Evolutionary conservation across 2,797 vertebrate genomes (phyloP), one percentile per base, ranked within the genome.

Genomic region (Tarsius wallacei): DNA sequence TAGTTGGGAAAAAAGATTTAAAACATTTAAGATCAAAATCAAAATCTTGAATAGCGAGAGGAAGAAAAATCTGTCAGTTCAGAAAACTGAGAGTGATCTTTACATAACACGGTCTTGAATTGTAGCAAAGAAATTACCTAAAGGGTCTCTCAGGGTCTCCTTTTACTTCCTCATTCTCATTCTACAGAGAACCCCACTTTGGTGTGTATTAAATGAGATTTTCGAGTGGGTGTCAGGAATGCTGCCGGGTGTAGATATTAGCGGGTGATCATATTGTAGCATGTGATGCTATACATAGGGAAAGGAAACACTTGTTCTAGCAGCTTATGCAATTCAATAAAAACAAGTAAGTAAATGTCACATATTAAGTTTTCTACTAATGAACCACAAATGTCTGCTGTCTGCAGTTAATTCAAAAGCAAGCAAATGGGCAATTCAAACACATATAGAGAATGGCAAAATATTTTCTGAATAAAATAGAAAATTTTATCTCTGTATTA

Each of bases 1-100:
- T 81, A 80, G n/a, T 70, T 81, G 7, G 22, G 8, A 86, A 96
- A 78, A 42, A 36, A 64, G 14, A 61, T 87, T 80, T 64, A 63
- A 95, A 96, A 64, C 78, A 24, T 76, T 94, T 89, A 36, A 28
- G 36, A 73, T 92, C 73, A 90, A 92, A 97, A 97, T 94, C 14
- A 93, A 36, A 68, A 87, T 82, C 64, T 83, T 47, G 26, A 87
- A 87, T 71, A 80, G 49, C n/a, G 24, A 88, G 63, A 90, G 22
- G 10, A 71, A 57, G 55, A 84, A 90, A 91, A 94, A 76, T 59
- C 11, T 57, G 55, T 28, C 85, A 59, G 3, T 68, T 31, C 51
- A 73, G 21, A 86, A 90, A 90, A 76, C 14, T 71, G 70, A 63
- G 47, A 95, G n/a, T 71, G 7, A 53, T 86, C 24, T 76, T 76